Base-by-base conservation (phyloP, 2,888 invertebrate genomes). In the Punctoribates punctum region DNA sequence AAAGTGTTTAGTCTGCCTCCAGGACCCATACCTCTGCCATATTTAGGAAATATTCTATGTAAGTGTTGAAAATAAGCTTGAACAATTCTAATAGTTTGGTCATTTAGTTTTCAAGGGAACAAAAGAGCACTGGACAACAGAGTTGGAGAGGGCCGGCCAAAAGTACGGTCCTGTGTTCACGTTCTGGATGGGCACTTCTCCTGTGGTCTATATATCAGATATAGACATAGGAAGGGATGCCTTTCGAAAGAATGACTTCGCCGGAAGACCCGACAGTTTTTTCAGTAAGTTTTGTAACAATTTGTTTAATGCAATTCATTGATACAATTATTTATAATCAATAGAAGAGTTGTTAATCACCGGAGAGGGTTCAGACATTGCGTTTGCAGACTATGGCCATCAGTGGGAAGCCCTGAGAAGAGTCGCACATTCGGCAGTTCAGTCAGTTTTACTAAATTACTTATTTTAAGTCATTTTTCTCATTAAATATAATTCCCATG, bases 321-420 rank as follows among this genome's bases (percentile, higher is more conserved):
- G n/a, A 57, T 25, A 13, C 1, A 20, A 17, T 4, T 38, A n/a
- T 1, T 13, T 20, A 20, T 3, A 2, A 48, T 17, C n/a, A 27
- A 6, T n/a, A 38, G 42, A 11, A 15, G 1, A 9, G 4, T 25
- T 17, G 25, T 6, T 57, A 9, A 6, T 1, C 25, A 11, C 29
- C 51, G 73, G 46, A n/a, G 42, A 73, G 4, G 9, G n/a, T 23
- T 2, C 48, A 1, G 73, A 73, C 29, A 46, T 73, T 29, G 8
- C 25, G 8, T 3, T 17, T 6, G 29, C 73, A 4, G 73, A 73
- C 17, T 73, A 73, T 23, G 73, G 73, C 1, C 73, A 29, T 27
- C 15, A 9, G 0, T 73, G 73, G 73, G 73, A 73, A 23, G 73
- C 54, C n/a, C 23, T 73, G 4, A 73, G 73, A 73, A 17, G 48